Percentiles rank a stretch among this genome's conserved stretches.
Evolutionary conservation across 2,113 vertebrate species (phyloP).

Genomic region (Chunga burmeisteri): DNA sequence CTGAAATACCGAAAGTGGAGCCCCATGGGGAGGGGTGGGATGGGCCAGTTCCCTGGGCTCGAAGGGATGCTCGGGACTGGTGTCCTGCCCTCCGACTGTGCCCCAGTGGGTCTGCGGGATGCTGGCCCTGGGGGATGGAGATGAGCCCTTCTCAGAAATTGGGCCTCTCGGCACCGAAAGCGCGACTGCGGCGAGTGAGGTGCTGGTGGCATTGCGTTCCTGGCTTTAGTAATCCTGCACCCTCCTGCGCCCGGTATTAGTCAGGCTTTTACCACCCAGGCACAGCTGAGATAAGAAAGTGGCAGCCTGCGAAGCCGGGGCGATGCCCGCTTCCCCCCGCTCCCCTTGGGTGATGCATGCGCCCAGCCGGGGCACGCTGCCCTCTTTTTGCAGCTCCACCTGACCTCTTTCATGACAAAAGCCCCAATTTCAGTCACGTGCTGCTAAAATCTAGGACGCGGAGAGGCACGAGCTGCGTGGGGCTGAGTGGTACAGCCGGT

Average conservation of each 20-base stretch:
- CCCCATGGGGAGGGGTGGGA: neutral
- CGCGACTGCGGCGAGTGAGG: rapidly evolving
- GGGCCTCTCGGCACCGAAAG: rapidly evolving
- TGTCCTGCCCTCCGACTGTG: neutral
- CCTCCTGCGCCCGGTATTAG: neutral
- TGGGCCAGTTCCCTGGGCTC: rapidly evolving
- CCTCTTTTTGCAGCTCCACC: neutral
- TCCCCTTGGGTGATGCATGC: neutral
- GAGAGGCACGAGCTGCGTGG: neutral
- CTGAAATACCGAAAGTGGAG: neutral
- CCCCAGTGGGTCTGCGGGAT: rapidly evolving
- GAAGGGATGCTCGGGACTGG: neutral
- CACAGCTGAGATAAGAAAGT: neutral
- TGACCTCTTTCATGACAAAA: neutral
- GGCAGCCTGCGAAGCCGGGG: neutral
- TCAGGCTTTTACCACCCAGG: neutral
- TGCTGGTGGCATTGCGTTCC: rapidly evolving
- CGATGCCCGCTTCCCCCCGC: rapidly evolving
- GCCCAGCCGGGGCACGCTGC: neutral
- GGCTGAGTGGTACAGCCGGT: neutral
- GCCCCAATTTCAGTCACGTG: neutral
- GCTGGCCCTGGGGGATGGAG: neutral
- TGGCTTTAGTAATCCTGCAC: rapidly evolving
- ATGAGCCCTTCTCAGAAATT: neutral
- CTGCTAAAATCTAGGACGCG: constrained; percentile 3